Base-by-base conservation (phyloP, 2,797 vertebrate genomes). In the Peromyscus attwateri region DNA sequence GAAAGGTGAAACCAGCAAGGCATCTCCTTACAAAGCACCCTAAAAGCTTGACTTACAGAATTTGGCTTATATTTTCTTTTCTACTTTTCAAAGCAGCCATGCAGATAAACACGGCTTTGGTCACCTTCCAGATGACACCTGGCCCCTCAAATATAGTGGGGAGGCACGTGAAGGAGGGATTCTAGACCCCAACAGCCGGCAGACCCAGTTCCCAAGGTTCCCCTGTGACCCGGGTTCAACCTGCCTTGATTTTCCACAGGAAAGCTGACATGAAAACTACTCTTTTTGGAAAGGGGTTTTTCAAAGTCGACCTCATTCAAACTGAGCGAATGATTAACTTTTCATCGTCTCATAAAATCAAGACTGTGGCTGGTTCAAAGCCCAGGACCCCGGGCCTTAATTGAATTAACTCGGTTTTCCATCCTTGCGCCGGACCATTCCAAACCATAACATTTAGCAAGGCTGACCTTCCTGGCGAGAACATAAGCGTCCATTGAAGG, bases 311-410 rank as follows among this genome's bases (percentile, higher is more conserved):
- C 87, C 97, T 97, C 92, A 88, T 97, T 97, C 94, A 93, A 95
- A 94, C 90, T 94, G 81, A 37, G 94, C 97, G 96, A 98, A 98
- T 98, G 97, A 98, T 98, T 97, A 97, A 97, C 97, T 98, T 98
- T 98, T 98, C 97, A 98, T 97, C 96, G 95, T 97, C 95, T 98
- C 96, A 94, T 98, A 97, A 97, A 46, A 96, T 96, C 82, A 12
- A 77, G 92, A 71, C 92, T 92, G 89, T 91, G 97, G 95, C 97
- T 97, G 94, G 97, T 98, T 98, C 97, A 79, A 96, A 97, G 98
- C 94, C 95, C 84, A 97, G 94, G 96, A 97, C 93, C 97, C 97
- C 82, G 10, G 68, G 97, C 94, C 96, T 98, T 98, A 85, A 98
- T 94, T 94, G 95, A 98, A 95, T 98, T 98, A 96, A 96, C 25